Evolutionary conservation across 2,888 invertebrate species (phyloP).

Genomic region (Aphodius sticticus): DNA sequence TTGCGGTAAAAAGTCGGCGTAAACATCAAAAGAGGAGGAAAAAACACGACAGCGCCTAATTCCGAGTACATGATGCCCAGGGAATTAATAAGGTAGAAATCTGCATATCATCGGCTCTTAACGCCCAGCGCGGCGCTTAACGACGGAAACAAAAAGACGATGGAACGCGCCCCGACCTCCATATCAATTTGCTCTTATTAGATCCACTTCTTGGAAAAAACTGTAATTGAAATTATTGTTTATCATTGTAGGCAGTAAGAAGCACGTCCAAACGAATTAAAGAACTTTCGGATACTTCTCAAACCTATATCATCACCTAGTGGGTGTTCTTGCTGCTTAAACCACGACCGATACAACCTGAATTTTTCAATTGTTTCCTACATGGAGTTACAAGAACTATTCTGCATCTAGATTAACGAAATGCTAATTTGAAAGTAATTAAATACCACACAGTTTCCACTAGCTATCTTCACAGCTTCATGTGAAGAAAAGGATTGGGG

Average conservation of each 20-base stretch:
- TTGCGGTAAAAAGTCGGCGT: not conserved
- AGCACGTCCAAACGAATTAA: not conserved
- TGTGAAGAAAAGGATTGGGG: too few species aligned
- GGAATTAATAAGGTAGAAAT: conserved; percentile 4
- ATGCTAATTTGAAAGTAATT: too few species aligned
- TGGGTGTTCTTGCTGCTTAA: too few species aligned
- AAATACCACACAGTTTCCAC: too few species aligned
- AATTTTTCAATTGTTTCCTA: too few species aligned
- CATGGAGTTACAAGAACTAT: too few species aligned
- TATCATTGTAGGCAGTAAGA: not conserved
- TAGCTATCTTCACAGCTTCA: too few species aligned
- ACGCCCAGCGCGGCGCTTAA: not conserved
- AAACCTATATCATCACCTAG: too few species aligned
- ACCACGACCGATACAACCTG: too few species aligned
- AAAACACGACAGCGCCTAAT: not conserved
- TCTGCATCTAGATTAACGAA: too few species aligned
- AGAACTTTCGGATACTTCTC: too few species aligned
- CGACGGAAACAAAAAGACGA: not conserved
- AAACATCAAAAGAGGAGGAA: not conserved
- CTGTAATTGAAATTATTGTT: not conserved
- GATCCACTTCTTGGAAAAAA: not conserved
- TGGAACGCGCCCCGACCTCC: not conserved
- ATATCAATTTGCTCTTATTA: conserved; percentile 4
- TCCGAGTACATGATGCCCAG: not conserved
- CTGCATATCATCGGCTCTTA: not conserved